A percentile compares a stretch with the other conserved stretches of the same genome.
Evolutionary conservation across 2,797 vertebrate species (phyloP).

Genomic region (Anabacerthia variegaticeps): DNA sequence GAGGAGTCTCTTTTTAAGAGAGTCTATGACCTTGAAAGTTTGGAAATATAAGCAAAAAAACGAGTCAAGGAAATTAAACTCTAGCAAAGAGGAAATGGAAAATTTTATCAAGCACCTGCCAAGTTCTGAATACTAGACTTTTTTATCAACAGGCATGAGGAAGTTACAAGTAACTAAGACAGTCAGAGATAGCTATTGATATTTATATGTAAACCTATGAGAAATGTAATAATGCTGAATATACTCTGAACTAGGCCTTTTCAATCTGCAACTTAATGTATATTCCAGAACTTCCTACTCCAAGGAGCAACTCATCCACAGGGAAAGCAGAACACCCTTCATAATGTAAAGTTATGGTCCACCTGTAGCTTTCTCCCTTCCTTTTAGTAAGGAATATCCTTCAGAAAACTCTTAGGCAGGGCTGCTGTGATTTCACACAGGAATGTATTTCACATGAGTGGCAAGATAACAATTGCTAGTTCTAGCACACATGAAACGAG

Average conservation of each 20-base stretch:
- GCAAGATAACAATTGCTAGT: neutral
- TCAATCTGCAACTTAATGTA: neutral
- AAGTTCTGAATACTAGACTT: neutral
- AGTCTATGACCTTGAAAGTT: neutral
- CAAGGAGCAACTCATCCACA: neutral
- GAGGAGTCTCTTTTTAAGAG: neutral
- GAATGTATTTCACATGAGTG: neutral
- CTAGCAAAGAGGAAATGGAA: conserved; percentile 3
- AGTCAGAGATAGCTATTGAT: neutral
- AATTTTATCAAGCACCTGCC: neutral
- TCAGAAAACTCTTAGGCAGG: neutral
- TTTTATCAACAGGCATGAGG: neutral
- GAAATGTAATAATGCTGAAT: neutral
- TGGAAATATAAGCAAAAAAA: neutral
- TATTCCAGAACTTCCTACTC: neutral
- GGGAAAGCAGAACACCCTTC: neutral
- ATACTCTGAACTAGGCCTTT: neutral
- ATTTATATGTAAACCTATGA: neutral
- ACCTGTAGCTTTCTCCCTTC: neutral
- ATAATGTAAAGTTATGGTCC: neutral
- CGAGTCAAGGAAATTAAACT: conserved; percentile 10
- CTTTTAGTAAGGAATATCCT: neutral
- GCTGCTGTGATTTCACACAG: neutral
- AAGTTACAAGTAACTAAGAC: neutral
- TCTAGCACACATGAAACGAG: neutral